phyloP scores from a whole-genome alignment of 1,140 invertebrate genomes.

The Copidosoma floridanum region DNA sequence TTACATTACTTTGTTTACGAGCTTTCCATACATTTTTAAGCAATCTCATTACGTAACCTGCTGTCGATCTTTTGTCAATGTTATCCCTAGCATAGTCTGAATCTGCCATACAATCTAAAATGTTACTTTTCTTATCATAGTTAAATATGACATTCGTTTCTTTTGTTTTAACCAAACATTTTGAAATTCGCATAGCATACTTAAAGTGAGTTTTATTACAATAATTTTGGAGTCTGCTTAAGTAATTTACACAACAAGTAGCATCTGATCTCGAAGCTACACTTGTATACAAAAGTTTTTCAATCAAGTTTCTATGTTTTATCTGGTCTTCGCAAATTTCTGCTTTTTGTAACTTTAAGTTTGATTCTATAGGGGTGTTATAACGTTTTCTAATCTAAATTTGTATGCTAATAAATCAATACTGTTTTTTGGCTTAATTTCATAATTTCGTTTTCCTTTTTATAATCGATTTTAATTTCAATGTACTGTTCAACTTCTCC shows the following conservation, averaged over 20 bases:
- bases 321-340: too few relatives aligned
- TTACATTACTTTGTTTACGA: not conserved
- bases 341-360: too few relatives aligned
- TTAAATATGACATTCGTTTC: not conserved
- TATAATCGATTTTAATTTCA: too few relatives aligned
- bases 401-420: too few relatives aligned
- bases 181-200: not conserved
- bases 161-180: not conserved
- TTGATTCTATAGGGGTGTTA: too few relatives aligned
- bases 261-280: too few relatives aligned
- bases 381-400: too few relatives aligned
- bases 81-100: not conserved
- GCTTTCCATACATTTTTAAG: not conserved
- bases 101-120: not conserved
- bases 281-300: too few relatives aligned
- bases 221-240: not conserved
- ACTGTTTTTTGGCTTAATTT: too few relatives aligned
- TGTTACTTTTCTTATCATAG: not conserved
- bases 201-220: not conserved
- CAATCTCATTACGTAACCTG: not conserved
- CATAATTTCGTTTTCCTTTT: too few relatives aligned
- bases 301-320: too few relatives aligned
- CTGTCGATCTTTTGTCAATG: not conserved
- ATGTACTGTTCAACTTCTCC: too few relatives aligned
- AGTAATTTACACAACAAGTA: not conserved